Evolutionary conservation across 2,888 invertebrate genomes (phyloP).

Genomic region (Eupsilia transversa): DNA sequence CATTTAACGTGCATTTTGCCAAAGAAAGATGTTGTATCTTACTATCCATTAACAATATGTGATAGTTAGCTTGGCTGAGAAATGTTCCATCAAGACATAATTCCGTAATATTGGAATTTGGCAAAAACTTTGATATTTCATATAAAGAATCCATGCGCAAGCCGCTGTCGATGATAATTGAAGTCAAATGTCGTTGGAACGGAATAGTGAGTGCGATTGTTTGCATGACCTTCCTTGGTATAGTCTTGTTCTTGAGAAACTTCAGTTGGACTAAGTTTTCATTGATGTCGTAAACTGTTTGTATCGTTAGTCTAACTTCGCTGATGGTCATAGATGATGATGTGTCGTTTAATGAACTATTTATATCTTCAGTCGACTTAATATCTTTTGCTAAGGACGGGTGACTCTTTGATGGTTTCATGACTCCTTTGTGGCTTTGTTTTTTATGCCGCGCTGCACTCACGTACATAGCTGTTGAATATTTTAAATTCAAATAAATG

Average conservation of each 20-base stretch:
- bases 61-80: slow-evolving; percentile 73
- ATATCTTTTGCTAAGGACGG: not conserved
- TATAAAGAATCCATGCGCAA: slow-evolving; percentile 68
- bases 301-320: no score
- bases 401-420: no score
- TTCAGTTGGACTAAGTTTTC: slow-evolving; percentile 73
- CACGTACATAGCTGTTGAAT: not conserved
- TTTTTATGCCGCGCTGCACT: not conserved
- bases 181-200: slow-evolving; percentile 70
- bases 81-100: slow-evolving; percentile 76
- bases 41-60: slow-evolving; percentile 70
- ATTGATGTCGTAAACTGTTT: slow-evolving; percentile 67
- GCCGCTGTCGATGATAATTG: slow-evolving; percentile 72
- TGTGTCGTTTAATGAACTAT: no score
- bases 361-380: no score
- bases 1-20: slow-evolving; percentile 77
- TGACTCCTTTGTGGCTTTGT: not conserved
- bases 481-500: no score
- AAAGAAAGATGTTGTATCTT: slow-evolving; percentile 76
- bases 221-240: slow-evolving; percentile 75
- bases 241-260: slow-evolving; percentile 69
- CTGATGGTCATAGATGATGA: no score
- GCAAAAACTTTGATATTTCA: slow-evolving; percentile 75
- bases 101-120: slow-evolving; percentile 75
- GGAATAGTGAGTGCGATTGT: slow-evolving; percentile 72